Percentiles rank a stretch among this genome's conserved stretches.
phyloP scores from a whole-genome alignment of 2,797 vertebrate species.

The Pseudochirops cupreus region DNA sequence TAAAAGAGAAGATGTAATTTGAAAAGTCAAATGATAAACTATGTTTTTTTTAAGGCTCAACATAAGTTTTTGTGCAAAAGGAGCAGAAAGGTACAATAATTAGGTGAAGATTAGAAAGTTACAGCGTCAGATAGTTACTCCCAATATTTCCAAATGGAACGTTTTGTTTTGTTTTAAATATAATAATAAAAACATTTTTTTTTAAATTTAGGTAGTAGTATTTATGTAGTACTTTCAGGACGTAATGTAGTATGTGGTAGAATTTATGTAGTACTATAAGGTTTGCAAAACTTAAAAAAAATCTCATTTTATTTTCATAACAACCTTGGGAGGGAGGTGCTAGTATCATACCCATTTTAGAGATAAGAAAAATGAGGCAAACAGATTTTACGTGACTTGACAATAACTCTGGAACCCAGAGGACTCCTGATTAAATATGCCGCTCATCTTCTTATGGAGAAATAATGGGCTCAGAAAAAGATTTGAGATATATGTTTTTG shows the following conservation, averaged over 20 bases:
- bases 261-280: not conserved
- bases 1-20: conserved; percentile 30
- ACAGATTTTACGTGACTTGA: not conserved
- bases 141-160: not conserved
- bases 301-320: not conserved
- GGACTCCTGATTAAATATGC: not conserved
- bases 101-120: not conserved
- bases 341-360: not conserved
- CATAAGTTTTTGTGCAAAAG: not conserved
- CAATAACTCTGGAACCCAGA: not conserved
- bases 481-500: too few relatives aligned
- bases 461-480: not conserved
- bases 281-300: not conserved
- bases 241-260: too few relatives aligned
- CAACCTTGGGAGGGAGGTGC: not conserved
- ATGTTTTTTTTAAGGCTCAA: not conserved
- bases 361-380: not conserved
- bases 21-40: not conserved
- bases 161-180: not conserved
- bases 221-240: not conserved
- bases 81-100: not conserved
- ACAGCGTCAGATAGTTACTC: not conserved
- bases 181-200: not conserved
- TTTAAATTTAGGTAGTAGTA: too few relatives aligned
- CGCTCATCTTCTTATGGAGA: not conserved